Percentiles rank a stretch among this genome's conserved stretches.
These are phyloP conservation scores for Scomber colias DNA, from an alignment of 2,113 vertebrate species.

Conservation along the genomic window DNA sequence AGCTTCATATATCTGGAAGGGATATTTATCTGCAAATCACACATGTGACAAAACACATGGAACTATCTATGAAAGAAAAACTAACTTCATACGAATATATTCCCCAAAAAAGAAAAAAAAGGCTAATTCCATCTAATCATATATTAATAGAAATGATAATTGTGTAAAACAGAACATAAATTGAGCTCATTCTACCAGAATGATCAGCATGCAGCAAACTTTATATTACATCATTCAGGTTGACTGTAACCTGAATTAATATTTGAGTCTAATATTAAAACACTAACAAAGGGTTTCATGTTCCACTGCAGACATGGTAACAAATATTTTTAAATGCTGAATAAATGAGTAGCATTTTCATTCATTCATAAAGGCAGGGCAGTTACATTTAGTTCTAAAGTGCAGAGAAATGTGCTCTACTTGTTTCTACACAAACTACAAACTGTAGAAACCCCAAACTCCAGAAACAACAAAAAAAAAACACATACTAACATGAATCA, in stretches of 20 bases:
- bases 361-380: not conserved
- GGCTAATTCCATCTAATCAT: not conserved
- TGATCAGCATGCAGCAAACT: not conserved
- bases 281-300: not conserved
- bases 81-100: not conserved
- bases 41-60: not conserved
- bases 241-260: slow-evolving; percentile 10
- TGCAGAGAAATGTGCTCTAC: slow-evolving; percentile 5
- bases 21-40: not conserved
- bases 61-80: not conserved
- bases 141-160: not conserved
- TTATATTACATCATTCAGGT: not conserved
- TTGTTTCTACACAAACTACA: slow-evolving; percentile 21
- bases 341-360: not conserved
- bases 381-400: not conserved
- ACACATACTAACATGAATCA: not conserved
- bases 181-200: not conserved
- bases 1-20: too few species aligned
- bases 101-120: not conserved
- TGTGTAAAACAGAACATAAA: slow-evolving; percentile 6
- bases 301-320: not conserved
- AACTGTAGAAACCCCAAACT: slow-evolving; percentile 3
- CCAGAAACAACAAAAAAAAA: not conserved
- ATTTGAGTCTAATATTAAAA: slow-evolving; percentile 22
- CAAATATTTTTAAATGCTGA: not conserved